Conservation (phyloP, 2,113 vertebrate genomes). For the Noctilio leporinus region DNA sequence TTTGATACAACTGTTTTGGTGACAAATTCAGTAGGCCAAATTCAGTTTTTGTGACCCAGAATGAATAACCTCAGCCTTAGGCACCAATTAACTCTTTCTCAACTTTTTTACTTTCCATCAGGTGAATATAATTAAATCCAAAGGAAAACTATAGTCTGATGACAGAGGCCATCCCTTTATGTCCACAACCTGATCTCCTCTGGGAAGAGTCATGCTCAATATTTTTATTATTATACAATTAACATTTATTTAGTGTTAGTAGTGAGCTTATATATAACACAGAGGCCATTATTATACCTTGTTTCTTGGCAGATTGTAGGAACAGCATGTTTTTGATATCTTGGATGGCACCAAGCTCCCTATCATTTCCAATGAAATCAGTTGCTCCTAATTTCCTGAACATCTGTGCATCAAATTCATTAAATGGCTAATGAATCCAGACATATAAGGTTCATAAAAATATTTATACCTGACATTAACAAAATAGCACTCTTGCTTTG, state of each 20-base stretch:
- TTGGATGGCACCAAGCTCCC: constrained; percentile 60
- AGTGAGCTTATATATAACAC: constrained; percentile 54
- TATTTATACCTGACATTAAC: constrained; percentile 74
- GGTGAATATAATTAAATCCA: constrained; percentile 22
- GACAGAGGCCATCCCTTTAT: constrained; percentile 28
- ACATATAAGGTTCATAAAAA: constrained; percentile 73
- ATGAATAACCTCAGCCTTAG: background rate
- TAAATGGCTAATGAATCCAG: constrained; percentile 74
- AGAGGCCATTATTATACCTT: constrained; percentile 55
- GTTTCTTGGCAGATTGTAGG: constrained; percentile 62
- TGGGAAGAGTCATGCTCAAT: constrained; percentile 26
- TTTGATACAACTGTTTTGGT: background rate
- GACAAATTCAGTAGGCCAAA: background rate
- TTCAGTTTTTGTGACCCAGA: background rate
- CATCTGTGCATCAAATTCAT: constrained; percentile 72
- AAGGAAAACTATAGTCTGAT: constrained; percentile 36
- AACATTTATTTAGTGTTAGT: constrained; percentile 72
- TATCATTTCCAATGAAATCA: constrained; percentile 60
- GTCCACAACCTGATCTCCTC: background rate
- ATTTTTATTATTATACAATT: constrained; percentile 65
- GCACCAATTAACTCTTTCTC: background rate
- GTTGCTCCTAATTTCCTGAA: constrained; percentile 71
- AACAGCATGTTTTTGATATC: constrained; percentile 71
- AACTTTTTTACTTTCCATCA: background rate
- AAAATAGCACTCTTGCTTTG: constrained; percentile 64